Evolutionary conservation across 2,888 invertebrate genomes (phyloP).

Genomic region (Osmoderma eremita): DNA sequence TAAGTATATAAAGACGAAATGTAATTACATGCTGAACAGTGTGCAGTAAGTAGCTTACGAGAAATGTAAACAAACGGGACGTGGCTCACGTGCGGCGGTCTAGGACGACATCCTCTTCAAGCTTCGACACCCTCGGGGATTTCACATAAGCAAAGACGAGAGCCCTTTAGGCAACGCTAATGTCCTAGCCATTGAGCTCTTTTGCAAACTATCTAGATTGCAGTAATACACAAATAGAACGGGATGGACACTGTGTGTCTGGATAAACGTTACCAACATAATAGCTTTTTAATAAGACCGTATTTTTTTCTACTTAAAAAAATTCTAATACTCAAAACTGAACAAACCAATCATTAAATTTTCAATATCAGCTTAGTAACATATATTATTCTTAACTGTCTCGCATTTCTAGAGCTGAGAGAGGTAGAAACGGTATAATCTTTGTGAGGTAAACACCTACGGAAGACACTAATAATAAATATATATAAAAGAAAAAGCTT

Average conservation of each 20-base stretch:
- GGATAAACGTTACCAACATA: neutral
- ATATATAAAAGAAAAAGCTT: too few relatives aligned
- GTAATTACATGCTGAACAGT: conserved; percentile 29
- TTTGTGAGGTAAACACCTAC: too few relatives aligned
- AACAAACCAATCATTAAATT: too few relatives aligned
- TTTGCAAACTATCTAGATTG: conserved; percentile 30
- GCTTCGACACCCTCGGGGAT: conserved; percentile 45
- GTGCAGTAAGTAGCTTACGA: conserved; percentile 30
- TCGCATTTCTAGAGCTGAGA: too few relatives aligned
- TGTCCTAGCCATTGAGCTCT: conserved; percentile 44
- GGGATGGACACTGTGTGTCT: neutral
- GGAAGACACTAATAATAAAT: too few relatives aligned
- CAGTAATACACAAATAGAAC: conserved; percentile 12
- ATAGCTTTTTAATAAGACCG: conserved; percentile 18
- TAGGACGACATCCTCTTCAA: conserved; percentile 47
- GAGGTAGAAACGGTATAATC: too few relatives aligned
- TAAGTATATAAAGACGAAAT: conserved; percentile 3
- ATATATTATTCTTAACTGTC: too few relatives aligned
- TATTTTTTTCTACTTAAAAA: too few relatives aligned
- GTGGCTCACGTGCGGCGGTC: conserved; percentile 49
- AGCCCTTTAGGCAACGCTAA: conserved; percentile 45
- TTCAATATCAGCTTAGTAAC: too few relatives aligned
- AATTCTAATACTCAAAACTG: too few relatives aligned
- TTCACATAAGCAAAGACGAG: conserved; percentile 40
- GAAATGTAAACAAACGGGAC: conserved; percentile 34